These are phyloP conservation scores for Adineta ricciae DNA, from an alignment of 2,888 invertebrate genomes.

Conservation along the genomic window DNA sequence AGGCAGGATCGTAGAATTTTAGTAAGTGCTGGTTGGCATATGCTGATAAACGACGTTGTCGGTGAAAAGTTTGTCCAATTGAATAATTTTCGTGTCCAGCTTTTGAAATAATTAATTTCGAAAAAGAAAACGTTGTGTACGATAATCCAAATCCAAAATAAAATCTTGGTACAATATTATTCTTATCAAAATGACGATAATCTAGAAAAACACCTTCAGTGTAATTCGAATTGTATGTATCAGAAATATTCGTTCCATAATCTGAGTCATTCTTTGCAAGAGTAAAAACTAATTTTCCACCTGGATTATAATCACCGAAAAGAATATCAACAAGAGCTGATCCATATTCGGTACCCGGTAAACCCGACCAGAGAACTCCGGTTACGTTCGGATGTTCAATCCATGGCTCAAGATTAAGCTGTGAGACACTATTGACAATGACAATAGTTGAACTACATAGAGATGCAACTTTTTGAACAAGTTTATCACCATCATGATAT, in stretches of 20 bases:
- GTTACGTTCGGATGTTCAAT: neutral
- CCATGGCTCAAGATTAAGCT: neutral
- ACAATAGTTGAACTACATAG: neutral
- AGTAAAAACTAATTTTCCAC: too few relatives aligned
- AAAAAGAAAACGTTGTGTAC: neutral
- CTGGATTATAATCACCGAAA: neutral
- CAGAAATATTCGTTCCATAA: neutral
- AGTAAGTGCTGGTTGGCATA: neutral
- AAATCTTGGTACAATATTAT: neutral
- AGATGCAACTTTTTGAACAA: neutral
- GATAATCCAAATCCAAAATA: neutral
- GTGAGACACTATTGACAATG: neutral
- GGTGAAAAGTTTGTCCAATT: neutral
- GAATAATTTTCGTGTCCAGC: neutral
- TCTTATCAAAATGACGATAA: neutral
- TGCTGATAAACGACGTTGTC: neutral
- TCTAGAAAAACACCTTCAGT: neutral
- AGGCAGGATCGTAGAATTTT: neutral
- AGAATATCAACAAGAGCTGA: neutral
- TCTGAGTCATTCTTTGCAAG: neutral
- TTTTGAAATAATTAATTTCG: neutral
- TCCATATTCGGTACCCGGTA: neutral
- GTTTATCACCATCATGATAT: neutral
- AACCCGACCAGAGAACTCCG: neutral
- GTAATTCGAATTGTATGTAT: neutral